A percentile compares a stretch with the other conserved stretches of the same genome.
These are phyloP conservation scores for Baryphthengus martii DNA, from an alignment of 2,113 vertebrate species.

Conservation along the genomic window DNA sequence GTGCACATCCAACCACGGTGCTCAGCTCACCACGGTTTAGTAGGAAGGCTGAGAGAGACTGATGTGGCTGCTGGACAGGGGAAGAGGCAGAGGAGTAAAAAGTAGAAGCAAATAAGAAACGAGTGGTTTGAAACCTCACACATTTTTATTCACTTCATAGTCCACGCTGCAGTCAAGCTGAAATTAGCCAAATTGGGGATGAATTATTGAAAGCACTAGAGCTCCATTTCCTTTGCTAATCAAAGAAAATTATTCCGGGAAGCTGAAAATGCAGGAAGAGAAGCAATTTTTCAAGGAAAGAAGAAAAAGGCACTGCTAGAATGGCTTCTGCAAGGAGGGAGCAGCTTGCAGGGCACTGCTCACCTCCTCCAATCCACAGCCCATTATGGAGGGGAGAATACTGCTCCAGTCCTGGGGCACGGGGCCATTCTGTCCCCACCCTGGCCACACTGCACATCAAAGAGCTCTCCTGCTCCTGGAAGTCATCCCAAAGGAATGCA, in stretches of 20 bases:
- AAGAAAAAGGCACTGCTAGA: neutral
- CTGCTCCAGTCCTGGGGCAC: neutral
- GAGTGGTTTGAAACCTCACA: neutral
- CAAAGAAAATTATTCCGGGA: neutral
- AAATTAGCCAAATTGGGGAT: constrained; percentile 26
- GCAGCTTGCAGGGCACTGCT: neutral
- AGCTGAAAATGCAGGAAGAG: neutral
- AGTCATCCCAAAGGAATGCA: neutral
- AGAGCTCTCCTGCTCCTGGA: neutral
- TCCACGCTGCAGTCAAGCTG: neutral
- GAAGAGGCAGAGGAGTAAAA: neutral
- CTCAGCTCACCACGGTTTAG: too few species aligned
- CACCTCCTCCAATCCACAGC: neutral
- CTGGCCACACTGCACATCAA: neutral
- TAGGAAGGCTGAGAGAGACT: neutral
- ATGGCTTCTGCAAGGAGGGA: neutral
- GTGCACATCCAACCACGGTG: accelerated
- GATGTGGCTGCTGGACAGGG: neutral
- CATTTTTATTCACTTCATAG: neutral
- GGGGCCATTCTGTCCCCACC: neutral
- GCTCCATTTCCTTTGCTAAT: constrained; percentile 28
- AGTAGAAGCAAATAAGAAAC: neutral
- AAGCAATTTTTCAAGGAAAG: neutral
- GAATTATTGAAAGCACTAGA: constrained; percentile 13
- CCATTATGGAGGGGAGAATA: neutral